Base-by-base conservation (phyloP, 2,888 invertebrate species). In the Exocentrus adspersus region DNA sequence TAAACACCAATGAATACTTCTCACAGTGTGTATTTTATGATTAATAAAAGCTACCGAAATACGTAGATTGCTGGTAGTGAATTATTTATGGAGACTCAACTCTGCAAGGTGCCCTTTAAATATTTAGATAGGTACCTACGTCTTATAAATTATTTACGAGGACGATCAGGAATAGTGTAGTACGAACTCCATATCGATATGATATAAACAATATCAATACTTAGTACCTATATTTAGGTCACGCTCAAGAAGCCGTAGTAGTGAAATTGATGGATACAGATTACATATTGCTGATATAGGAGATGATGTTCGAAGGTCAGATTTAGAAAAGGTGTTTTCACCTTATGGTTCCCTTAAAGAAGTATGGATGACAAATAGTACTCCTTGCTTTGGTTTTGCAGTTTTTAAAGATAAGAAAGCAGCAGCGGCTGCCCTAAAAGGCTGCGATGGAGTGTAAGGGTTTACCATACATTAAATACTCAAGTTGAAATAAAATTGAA, bases 341-440 rank as follows among this genome's bases (percentile, higher is more conserved):
- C 85, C 85, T 65, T 87, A 83, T 77, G 87, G 87, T 1, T 80
- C 80, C 16, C 71, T 87, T 14, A 81, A 83, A 66, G 87, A 87
- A 74, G 83, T 87, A 3, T 87, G 87, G 87, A 82, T 87, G 78
- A 87, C 87, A 0, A 84, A 85, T 66, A 86, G 85, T 69, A 86
- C 86, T 7, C 87, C 87, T 0, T 86, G 87, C 72, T 87, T 87
- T 81, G 87, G 87, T n/a, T 87, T 87, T 80, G 84, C 87, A 52
- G 86, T 87, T 7, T 87, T 81, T 76, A 85, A 85, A 72, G 83
- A 85, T 67, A 84, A 84, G 70, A 85, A 85, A 71, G 84, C 85
- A 77, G 87, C 87, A 14, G 82, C 81, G 59, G 80, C 81, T 54
- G 85, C 85, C 10, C 68, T 84, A 20, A 82, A 81, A 71, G 82